Conservation (phyloP, 2,888 invertebrate genomes). For the Pollenia amentaria region DNA sequence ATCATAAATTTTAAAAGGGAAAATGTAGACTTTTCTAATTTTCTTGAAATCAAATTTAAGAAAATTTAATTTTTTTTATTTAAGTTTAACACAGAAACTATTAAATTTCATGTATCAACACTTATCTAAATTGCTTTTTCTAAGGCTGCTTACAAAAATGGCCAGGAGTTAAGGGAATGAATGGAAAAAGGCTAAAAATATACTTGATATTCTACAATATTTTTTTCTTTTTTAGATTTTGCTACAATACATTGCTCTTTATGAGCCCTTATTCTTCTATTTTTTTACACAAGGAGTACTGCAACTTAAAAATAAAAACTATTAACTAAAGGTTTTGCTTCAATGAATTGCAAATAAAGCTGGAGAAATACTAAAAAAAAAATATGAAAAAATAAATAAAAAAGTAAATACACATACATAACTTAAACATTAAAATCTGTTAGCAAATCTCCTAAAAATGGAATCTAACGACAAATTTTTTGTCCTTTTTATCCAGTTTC, state of each 20-base stretch:
- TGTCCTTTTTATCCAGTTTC: background rate
- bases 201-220: slow-evolving; percentile 1
- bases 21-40: no score
- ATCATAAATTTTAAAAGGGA: no score
- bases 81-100: background rate
- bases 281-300: background rate
- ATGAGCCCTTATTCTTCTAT: slow-evolving; percentile 5
- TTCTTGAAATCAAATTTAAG: background rate
- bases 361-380: background rate
- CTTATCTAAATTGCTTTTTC: slow-evolving; percentile 28
- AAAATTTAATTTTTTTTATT: background rate
- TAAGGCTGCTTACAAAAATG: background rate
- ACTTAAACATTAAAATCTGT: slow-evolving; percentile 5
- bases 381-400: background rate
- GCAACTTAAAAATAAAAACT: background rate
- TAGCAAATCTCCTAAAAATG: background rate
- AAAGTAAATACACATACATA: background rate
- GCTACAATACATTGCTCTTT: slow-evolving; percentile 13
- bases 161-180: background rate
- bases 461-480: background rate
- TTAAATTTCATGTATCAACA: slow-evolving; percentile 5
- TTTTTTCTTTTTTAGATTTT: background rate
- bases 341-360: slow-evolving; percentile 35
- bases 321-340: slow-evolving; percentile 45
- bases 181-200: background rate